Evolutionary conservation across 53 echinoderm and acorn worm species (phyloP), one percentile per base, ranked within the genome.

Genomic region (Zoroaster sp.): DNA sequence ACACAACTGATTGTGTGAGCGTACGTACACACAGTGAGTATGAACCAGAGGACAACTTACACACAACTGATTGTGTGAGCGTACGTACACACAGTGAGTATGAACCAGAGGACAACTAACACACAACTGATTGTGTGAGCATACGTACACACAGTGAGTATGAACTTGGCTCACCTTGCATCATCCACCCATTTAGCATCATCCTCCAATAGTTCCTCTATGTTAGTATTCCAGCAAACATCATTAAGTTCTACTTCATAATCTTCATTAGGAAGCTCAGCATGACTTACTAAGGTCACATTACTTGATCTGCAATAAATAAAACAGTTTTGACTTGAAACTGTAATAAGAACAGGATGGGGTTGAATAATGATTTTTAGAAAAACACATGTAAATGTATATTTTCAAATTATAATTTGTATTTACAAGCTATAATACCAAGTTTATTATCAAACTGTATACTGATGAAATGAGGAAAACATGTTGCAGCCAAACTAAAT

Each of bases 231-330:
- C 53, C 91, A 95, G 47, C 89, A 92, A 13, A 97, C 97, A 76
- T 91, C 92, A 33, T 92, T 90, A 35, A 97, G 78, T 82, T 97
- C 97, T 25, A 97, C 97, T 51, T 94, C 95, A 86, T 71, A 92
- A 65, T 97, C 95, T 75, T 94, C 94, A 89, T 94, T 90, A 17
- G 97, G 95, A 37, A 92, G 86, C 87, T 95, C 97, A 3, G 93
- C 95, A 86, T 97, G 87, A 43, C 83, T 87, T 1, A 95, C 97
- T 47, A 97, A 70, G 3, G 93, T 88, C 23, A 93, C 78, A 46
- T 93, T 95, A 28, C 87, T 82, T 30, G 82, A 67, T 30, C 82
- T 82, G 43, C 36, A 67, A 39, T 32, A 33, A 53, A 38, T 0
- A 9, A 36, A 15, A 77, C 8, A 34, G 31, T 31, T 14, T 33